These are phyloP conservation scores for Quadroppia sp. DNA, from an alignment of 2,888 invertebrate genomes.

Conservation along the genomic window DNA sequence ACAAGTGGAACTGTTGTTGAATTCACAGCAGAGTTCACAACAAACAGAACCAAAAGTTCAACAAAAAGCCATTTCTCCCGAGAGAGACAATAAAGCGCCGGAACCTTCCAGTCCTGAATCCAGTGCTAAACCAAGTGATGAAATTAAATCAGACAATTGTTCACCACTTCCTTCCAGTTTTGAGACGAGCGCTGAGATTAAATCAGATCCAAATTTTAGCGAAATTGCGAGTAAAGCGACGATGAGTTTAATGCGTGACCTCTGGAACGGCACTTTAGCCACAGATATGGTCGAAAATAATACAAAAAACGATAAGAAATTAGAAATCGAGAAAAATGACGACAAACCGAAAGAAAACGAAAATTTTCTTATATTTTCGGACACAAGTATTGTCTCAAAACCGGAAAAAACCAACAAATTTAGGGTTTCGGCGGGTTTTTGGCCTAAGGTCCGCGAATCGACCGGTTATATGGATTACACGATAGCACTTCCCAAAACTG, in stretches of 20 bases:
- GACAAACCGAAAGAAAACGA: neutral
- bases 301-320: neutral
- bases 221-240: neutral
- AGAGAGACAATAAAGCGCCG: neutral
- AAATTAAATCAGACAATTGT: neutral
- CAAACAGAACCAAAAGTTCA: neutral
- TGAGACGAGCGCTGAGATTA: neutral
- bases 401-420: neutral
- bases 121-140: too few relatives aligned
- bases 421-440: too few relatives aligned
- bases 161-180: neutral
- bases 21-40: neutral
- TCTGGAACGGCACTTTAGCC: constrained; percentile 26
- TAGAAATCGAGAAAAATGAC: neutral
- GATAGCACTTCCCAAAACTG: neutral
- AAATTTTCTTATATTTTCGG: neutral
- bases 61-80: neutral
- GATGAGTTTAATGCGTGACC: neutral
- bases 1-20: neutral
- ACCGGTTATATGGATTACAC: neutral
- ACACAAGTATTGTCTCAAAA: constrained; percentile 16
- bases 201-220: neutral
- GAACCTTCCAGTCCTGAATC: neutral
- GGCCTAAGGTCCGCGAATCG: neutral
- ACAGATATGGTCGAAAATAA: neutral